Percentiles rank a stretch among this genome's conserved stretches.
These are phyloP conservation scores for Macrotis lagotis DNA, from an alignment of 2,113 vertebrate genomes.

Conservation along the genomic window DNA sequence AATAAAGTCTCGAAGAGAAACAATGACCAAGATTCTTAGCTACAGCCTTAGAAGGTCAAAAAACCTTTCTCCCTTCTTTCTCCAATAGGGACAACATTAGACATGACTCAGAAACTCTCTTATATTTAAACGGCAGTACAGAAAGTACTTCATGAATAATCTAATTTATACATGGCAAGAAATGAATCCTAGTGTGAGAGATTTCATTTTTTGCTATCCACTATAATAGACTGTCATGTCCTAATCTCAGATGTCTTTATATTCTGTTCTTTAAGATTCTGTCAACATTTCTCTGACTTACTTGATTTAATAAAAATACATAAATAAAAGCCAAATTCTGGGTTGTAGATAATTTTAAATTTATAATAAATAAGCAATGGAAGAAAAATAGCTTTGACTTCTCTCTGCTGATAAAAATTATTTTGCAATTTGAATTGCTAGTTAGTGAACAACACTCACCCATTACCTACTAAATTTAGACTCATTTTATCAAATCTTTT, in stretches of 20 bases:
- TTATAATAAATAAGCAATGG: neutral
- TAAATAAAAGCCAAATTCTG: constrained; percentile 44
- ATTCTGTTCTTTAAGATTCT: constrained; percentile 49
- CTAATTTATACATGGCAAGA: constrained; percentile 55
- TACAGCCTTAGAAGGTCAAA: constrained; percentile 18
- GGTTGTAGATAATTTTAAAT: constrained; percentile 31
- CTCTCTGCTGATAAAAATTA: neutral
- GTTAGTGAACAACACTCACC: neutral
- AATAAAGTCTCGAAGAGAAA: neutral
- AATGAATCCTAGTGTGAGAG: constrained; percentile 48
- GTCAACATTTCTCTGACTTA: constrained; percentile 54
- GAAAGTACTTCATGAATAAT: constrained; percentile 31
- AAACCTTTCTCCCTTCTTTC: neutral
- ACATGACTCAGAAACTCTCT: neutral
- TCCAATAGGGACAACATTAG: constrained; percentile 32
- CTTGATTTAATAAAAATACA: constrained; percentile 39
- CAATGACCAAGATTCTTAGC: neutral
- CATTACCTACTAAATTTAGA: neutral
- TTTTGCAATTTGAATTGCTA: neutral
- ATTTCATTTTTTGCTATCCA: constrained; percentile 56
- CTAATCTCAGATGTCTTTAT: constrained; percentile 47
- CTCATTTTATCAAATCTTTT: neutral
- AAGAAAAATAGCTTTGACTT: neutral
- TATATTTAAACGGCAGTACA: constrained; percentile 19
- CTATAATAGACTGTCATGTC: constrained; percentile 56